These are phyloP conservation scores for Gasterosteus aculeatus DNA, from an alignment of 2,113 vertebrate genomes.

Conservation along the genomic window DNA sequence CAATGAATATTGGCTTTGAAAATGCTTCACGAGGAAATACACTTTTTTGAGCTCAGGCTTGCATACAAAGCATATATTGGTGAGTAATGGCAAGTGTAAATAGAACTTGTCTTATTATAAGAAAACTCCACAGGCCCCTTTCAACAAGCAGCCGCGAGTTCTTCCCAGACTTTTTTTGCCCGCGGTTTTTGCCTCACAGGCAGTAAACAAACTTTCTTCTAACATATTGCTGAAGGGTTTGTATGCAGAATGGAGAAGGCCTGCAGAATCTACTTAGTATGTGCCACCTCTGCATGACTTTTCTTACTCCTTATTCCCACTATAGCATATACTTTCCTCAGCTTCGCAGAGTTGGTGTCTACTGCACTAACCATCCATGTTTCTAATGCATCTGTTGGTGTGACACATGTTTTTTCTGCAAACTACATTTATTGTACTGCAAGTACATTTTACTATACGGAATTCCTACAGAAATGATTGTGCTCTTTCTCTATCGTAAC, in stretches of 20 bases:
- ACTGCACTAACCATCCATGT: neutral
- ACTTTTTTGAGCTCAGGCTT: neutral
- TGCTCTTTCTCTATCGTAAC: neutral
- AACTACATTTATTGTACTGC: neutral
- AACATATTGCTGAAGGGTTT: neutral
- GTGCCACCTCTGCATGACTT: neutral
- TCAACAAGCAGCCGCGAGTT: conserved; percentile 1
- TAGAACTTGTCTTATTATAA: neutral
- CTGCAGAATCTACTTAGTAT: neutral
- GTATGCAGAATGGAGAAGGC: neutral
- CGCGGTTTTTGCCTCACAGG: neutral
- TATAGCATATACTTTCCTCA: too few relatives aligned
- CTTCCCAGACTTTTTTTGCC: neutral
- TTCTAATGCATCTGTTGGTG: neutral
- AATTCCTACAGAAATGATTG: neutral
- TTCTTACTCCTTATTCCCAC: neutral
- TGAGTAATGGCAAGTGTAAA: neutral
- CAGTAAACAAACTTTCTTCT: neutral
- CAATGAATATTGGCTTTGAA: neutral
- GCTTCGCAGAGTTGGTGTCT: neutral
- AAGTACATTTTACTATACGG: neutral
- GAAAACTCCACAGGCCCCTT: neutral
- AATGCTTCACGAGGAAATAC: neutral
- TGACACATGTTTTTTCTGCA: neutral
- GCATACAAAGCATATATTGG: neutral